phyloP scores from a whole-genome alignment of 2,113 vertebrate species.

The Vulpes vulpes region DNA sequence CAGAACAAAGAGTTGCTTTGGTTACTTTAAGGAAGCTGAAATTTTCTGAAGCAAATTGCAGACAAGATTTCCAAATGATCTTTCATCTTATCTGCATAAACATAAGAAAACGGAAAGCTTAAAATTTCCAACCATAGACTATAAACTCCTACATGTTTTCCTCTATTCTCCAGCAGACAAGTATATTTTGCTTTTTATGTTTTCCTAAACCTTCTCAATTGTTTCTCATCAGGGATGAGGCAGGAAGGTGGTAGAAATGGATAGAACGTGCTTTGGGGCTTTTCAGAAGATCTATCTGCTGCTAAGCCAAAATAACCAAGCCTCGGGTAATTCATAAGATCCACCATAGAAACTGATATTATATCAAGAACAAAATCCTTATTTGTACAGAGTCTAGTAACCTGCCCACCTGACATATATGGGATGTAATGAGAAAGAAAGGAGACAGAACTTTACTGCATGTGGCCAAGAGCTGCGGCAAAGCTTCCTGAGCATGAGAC shows the following conservation, averaged over 20 bases:
- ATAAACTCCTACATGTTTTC: background rate
- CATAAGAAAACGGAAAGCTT: slow-evolving; percentile 46
- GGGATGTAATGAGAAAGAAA: background rate
- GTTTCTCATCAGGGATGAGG: background rate
- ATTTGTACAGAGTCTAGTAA: background rate
- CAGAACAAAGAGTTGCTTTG: background rate
- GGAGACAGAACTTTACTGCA: background rate
- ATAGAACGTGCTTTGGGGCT: background rate
- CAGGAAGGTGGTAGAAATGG: background rate
- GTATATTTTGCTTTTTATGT: background rate
- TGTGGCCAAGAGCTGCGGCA: background rate
- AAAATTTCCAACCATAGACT: background rate
- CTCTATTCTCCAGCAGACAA: background rate
- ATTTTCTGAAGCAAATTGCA: slow-evolving; percentile 4
- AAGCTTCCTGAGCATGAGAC: background rate
- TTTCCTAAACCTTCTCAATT: background rate
- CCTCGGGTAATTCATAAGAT: background rate
- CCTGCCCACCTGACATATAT: background rate
- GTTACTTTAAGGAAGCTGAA: slow-evolving; percentile 22
- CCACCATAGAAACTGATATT: background rate
- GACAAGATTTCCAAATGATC: slow-evolving; percentile 5
- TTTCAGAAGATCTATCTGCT: background rate
- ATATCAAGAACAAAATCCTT: background rate
- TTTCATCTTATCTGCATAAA: slow-evolving; percentile 20
- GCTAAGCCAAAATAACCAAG: slow-evolving; percentile 26